Conservation (phyloP, 2,888 invertebrate genomes). For the Emmelina monodactyla region DNA sequence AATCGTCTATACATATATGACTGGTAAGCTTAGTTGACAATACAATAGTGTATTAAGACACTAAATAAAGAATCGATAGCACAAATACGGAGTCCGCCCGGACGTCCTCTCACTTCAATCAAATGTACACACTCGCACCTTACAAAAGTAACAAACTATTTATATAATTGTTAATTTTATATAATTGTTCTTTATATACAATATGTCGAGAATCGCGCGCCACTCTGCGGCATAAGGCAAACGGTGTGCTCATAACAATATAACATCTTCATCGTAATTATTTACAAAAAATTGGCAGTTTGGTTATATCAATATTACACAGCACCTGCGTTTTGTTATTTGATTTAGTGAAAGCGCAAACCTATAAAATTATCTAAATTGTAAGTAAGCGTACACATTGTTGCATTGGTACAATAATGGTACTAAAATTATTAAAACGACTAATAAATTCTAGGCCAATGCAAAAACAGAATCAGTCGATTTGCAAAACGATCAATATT, state of each 20-base stretch:
- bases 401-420: slow-evolving; percentile 19
- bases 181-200: slow-evolving; percentile 60
- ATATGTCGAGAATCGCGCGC: slow-evolving; percentile 26
- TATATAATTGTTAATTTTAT: slow-evolving; percentile 47
- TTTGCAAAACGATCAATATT: slow-evolving; percentile 36
- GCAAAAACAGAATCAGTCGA: slow-evolving; percentile 40
- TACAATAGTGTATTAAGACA: slow-evolving; percentile 54
- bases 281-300: slow-evolving; percentile 59
- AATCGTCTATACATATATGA: slow-evolving; percentile 62
- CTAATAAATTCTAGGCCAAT: slow-evolving; percentile 43
- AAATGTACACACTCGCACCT: slow-evolving; percentile 51
- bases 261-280: slow-evolving; percentile 44
- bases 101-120: slow-evolving; percentile 28
- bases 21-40: slow-evolving; percentile 63
- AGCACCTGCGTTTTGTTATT: slow-evolving; percentile 44
- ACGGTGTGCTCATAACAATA: slow-evolving; percentile 35
- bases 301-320: slow-evolving; percentile 32
- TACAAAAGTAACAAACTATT: slow-evolving; percentile 58
- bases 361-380: slow-evolving; percentile 26
- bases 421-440: slow-evolving; percentile 27
- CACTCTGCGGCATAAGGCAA: slow-evolving; percentile 38
- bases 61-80: slow-evolving; percentile 55
- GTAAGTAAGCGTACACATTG: slow-evolving; percentile 17
- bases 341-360: slow-evolving; percentile 46
- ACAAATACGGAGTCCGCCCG: slow-evolving; percentile 31